phyloP scores from a whole-genome alignment of 2,797 vertebrate genomes.

The Clarias pachynema region DNA sequence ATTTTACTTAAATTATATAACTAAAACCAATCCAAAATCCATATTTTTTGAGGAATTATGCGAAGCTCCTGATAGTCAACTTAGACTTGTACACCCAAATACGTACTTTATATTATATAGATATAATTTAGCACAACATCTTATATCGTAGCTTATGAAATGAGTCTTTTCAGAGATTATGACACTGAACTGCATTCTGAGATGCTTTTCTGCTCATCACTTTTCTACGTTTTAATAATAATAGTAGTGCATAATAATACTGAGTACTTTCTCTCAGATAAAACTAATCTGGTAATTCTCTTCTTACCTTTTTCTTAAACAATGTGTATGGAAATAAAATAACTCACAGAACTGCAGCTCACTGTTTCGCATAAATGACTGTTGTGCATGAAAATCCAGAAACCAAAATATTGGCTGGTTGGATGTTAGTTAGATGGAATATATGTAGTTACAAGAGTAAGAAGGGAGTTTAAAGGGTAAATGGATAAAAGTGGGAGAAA shows the following conservation, averaged over 20 bases:
- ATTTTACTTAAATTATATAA: background rate
- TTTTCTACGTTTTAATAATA: background rate
- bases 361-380: background rate
- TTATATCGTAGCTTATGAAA: background rate
- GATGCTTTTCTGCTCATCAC: background rate
- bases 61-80: background rate
- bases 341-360: background rate
- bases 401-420: background rate
- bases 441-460: background rate
- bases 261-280: background rate
- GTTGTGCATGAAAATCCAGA: background rate
- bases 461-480: conserved; percentile 3
- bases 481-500: background rate
- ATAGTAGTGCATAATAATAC: no score
- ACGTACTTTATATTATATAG: background rate
- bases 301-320: background rate
- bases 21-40: background rate
- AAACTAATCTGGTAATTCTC: background rate
- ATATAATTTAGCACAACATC: background rate
- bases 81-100: background rate
- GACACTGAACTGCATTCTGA: background rate
- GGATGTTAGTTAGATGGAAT: background rate
- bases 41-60: background rate
- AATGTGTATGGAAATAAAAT: background rate
- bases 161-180: background rate